Evolutionary conservation across 2,797 vertebrate species (phyloP).

Genomic region (Todus mexicanus): DNA sequence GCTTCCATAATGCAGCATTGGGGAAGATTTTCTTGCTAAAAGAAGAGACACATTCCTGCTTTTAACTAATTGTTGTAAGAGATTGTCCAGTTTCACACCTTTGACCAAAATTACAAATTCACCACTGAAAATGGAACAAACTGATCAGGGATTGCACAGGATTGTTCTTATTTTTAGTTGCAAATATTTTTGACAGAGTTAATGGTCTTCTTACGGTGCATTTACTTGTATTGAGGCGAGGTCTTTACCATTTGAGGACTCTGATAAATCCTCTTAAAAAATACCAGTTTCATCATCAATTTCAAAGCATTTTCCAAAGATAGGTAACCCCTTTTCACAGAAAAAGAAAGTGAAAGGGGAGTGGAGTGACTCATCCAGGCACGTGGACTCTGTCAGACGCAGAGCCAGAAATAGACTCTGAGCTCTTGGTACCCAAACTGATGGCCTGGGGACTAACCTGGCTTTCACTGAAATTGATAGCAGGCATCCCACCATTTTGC

Average conservation of each 20-base stretch:
- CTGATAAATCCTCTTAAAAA: too few species aligned
- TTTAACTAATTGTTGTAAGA: neutral
- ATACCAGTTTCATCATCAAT: neutral
- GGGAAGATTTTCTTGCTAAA: neutral
- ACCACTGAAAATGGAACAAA: neutral
- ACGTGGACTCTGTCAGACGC: neutral
- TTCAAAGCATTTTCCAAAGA: constrained; percentile 12
- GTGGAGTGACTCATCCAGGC: neutral
- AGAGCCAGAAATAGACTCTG: neutral
- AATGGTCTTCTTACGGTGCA: neutral
- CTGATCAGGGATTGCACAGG: neutral
- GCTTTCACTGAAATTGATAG: neutral
- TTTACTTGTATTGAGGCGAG: neutral
- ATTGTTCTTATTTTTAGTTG: neutral
- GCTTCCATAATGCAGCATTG: neutral
- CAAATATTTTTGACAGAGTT: neutral
- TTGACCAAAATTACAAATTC: neutral
- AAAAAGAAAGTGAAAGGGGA: constrained; percentile 53
- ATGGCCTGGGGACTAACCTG: neutral
- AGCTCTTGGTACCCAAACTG: neutral
- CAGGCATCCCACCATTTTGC: neutral
- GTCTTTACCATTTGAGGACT: neutral
- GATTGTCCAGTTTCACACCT: neutral
- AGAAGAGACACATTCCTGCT: neutral
- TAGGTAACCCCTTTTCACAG: neutral